phyloP scores from a whole-genome alignment of 2,888 invertebrate species.

The Cheiracanthium punctorium region DNA sequence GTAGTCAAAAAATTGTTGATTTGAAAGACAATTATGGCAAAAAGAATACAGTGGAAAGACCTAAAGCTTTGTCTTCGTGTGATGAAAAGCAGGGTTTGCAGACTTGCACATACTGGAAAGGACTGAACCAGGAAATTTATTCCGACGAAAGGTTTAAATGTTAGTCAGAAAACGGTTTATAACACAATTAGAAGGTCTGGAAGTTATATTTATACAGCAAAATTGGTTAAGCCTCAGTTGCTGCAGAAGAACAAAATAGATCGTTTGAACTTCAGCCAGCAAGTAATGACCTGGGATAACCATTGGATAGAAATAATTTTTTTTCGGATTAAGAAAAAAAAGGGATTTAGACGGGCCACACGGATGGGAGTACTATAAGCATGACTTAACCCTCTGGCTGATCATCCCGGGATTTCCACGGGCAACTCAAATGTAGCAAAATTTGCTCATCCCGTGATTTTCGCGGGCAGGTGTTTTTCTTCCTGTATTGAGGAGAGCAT shows the following conservation, averaged over 20 bases:
- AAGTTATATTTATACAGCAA: background rate
- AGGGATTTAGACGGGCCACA: background rate
- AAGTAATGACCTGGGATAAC: background rate
- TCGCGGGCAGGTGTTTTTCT: too few relatives aligned
- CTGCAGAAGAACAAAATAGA: too few relatives aligned
- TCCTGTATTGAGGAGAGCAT: too few relatives aligned
- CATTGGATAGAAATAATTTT: slow-evolving; percentile 3
- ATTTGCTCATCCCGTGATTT: too few relatives aligned
- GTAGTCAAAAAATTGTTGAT: background rate
- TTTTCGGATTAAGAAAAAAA: background rate
- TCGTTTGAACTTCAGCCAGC: too few relatives aligned
- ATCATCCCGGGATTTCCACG: too few relatives aligned
- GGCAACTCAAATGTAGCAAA: too few relatives aligned
- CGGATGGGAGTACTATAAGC: slow-evolving; percentile 2
- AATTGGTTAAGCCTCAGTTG: too few relatives aligned
- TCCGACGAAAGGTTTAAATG: background rate
- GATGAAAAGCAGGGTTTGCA: background rate
- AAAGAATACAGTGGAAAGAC: too few relatives aligned
- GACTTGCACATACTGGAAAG: background rate
- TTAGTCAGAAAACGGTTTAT: background rate
- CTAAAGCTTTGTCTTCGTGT: too few relatives aligned
- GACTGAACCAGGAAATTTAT: background rate
- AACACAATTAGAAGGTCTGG: background rate
- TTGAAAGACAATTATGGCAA: background rate
- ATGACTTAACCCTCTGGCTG: too few relatives aligned